phyloP scores from a whole-genome alignment of 2,113 vertebrate species.

The Andinoacara biseriatus region DNA sequence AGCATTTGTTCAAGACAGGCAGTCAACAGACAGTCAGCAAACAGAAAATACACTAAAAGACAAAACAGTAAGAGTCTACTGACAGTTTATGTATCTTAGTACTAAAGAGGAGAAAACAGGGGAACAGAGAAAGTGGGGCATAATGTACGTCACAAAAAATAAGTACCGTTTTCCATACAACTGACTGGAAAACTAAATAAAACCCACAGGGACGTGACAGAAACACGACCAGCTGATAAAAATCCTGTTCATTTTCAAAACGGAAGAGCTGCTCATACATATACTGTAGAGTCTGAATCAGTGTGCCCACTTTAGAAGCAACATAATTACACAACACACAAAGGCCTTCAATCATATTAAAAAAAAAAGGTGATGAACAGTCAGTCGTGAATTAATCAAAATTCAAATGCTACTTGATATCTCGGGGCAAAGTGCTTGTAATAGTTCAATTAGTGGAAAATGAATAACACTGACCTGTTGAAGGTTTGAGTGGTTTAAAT shows the following conservation, averaged over 20 bases:
- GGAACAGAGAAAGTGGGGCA: not conserved
- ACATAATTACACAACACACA: not conserved
- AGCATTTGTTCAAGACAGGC: not conserved
- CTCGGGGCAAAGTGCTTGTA: not conserved
- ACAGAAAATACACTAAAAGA: not conserved
- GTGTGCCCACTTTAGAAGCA: not conserved
- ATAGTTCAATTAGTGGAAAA: not conserved
- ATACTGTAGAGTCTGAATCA: slow-evolving; percentile 1
- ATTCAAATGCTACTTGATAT: slow-evolving; percentile 40
- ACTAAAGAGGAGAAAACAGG: not conserved
- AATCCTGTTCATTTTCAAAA: slow-evolving; percentile 13
- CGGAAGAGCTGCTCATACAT: slow-evolving; percentile 33
- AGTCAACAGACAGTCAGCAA: not conserved
- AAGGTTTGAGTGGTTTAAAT: not conserved
- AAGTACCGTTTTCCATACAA: not conserved
- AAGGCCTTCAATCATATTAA: slow-evolving; percentile 4
- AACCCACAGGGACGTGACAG: not conserved
- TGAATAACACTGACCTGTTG: not conserved
- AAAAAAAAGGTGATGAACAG: not conserved
- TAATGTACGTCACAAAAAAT: not conserved
- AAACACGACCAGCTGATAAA: slow-evolving; percentile 2
- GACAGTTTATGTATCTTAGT: not conserved
- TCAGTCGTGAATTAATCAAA: not conserved
- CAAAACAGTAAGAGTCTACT: not conserved
- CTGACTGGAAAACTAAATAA: not conserved